Base-by-base conservation (phyloP, 1,140 invertebrate species). In the Venustaconcha ellipsiformis region DNA sequence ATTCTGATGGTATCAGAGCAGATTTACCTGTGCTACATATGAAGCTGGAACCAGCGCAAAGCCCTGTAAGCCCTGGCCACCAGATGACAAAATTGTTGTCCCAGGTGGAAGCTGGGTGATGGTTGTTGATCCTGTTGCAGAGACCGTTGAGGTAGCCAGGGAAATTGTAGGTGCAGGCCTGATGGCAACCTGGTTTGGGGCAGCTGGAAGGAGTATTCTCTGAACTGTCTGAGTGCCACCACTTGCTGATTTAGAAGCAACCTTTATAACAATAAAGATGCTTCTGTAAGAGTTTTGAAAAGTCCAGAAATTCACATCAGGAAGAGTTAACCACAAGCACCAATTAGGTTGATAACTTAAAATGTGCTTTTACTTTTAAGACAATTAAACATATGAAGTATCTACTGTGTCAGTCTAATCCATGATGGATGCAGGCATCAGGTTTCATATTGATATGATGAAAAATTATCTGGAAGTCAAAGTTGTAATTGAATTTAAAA, bases 21-120 rank as follows among this genome's bases (percentile, higher is more conserved):
- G 15, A 64, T 67, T 58, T 78, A 88, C 86, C 83, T 91, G 91
- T 76, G 92, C 91, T 67, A 93, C 89, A 87, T 92, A 93, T 70
- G 92, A 92, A 30, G 93, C 92, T 62, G 92, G 92, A 26, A 93
- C 87, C 75, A 93, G 90, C 26, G 93, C 92, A 88, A 92, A 91
- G 72, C 92, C 90, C 63, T 87, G 88, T 14, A 87, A 64, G 15
- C 82, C 83, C 12, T 77, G 81, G 13, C 89, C 87, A 80, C 89
- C 89, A 2, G 91, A 87, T 1, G 92, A 91, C 59, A 93, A 80
- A 48, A 93, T 90, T 0, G 92, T 80, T 23, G 88, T 91, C 65
- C 83, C 82, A 23, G 83, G 59, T 58, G 75, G 64, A 59, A 77
- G 63, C 14, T 63, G 55, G 15, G 75, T 72, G 23, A 77, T 77